Evolutionary conservation across 2,113 vertebrate genomes (phyloP).

Genomic region (Perca fluviatilis): DNA sequence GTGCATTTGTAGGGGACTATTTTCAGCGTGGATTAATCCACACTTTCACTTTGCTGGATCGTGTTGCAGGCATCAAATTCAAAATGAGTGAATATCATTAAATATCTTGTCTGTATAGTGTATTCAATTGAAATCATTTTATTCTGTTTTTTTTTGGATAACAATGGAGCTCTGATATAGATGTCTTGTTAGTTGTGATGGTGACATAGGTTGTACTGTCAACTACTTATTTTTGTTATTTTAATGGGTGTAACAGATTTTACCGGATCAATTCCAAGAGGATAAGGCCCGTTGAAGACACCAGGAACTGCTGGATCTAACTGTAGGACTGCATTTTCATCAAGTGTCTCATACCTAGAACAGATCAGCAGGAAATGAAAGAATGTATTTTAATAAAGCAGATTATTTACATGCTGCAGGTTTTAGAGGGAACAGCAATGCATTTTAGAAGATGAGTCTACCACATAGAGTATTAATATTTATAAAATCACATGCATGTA

Average conservation of each 20-base stretch:
- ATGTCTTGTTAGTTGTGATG: too few species aligned
- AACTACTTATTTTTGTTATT: neutral
- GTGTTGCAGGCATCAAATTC: too few species aligned
- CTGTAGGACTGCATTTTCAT: conserved; percentile 88
- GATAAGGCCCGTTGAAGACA: conserved; percentile 95
- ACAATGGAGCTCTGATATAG: neutral
- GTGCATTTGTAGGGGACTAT: neutral
- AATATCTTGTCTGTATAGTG: too few species aligned
- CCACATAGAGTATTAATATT: neutral
- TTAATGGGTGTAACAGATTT: conserved; percentile 44
- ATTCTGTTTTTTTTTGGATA: neutral
- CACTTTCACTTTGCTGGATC: neutral
- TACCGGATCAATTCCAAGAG: conserved; percentile 97
- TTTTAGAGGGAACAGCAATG: neutral
- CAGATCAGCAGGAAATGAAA: neutral
- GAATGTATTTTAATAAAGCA: neutral
- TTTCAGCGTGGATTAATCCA: neutral
- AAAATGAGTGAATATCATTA: too few species aligned
- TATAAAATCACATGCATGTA: neutral
- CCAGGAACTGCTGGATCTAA: conserved; percentile 90
- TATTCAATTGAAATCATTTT: too few species aligned
- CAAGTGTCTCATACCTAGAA: conserved; percentile 85
- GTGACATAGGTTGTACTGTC: too few species aligned
- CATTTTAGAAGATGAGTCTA: neutral
- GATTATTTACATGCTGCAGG: neutral